phyloP scores from a whole-genome alignment of 2,888 invertebrate genomes.

The Callosobruchus maculatus region DNA sequence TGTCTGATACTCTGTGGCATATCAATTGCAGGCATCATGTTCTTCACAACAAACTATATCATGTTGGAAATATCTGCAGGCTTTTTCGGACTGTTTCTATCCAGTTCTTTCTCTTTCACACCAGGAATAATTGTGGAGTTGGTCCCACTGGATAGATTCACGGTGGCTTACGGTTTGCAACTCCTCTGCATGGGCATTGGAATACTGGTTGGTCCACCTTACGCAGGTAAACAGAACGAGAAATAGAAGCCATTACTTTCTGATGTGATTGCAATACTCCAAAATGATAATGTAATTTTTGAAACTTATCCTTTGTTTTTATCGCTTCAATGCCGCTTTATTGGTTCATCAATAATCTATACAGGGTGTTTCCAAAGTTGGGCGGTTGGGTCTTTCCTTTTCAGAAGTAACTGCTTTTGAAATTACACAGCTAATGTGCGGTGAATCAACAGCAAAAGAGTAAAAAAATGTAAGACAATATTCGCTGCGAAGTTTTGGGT shows the following conservation, averaged over 20 bases:
- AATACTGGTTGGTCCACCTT: slow-evolving; percentile 86
- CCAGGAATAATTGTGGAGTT: slow-evolving; percentile 86
- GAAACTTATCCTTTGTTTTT: too few relatives aligned
- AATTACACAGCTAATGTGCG: too few relatives aligned
- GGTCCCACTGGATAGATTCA: slow-evolving; percentile 87
- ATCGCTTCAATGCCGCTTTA: too few relatives aligned
- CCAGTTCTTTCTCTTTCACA: slow-evolving; percentile 88
- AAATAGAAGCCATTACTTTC: not conserved
- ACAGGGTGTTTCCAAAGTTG: too few relatives aligned
- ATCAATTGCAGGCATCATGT: slow-evolving; percentile 59
- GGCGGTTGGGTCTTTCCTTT: too few relatives aligned
- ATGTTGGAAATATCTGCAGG: slow-evolving; percentile 49
- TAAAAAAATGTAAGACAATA: too few relatives aligned
- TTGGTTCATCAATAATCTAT: too few relatives aligned
- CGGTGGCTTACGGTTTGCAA: slow-evolving; percentile 87
- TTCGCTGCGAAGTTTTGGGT: too few relatives aligned
- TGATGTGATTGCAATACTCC: not conserved
- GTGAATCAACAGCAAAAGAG: too few relatives aligned
- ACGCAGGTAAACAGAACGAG: slow-evolving; percentile 63
- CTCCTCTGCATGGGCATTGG: slow-evolving; percentile 89
- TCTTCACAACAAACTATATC: slow-evolving; percentile 43
- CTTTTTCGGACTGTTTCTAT: slow-evolving; percentile 84
- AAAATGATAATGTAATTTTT: too few relatives aligned
- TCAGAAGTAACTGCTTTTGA: too few relatives aligned
- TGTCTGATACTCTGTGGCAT: slow-evolving; percentile 69